These are phyloP conservation scores for Lutjanus campechanus DNA, from an alignment of 2,797 vertebrate genomes.

Conservation along the genomic window DNA sequence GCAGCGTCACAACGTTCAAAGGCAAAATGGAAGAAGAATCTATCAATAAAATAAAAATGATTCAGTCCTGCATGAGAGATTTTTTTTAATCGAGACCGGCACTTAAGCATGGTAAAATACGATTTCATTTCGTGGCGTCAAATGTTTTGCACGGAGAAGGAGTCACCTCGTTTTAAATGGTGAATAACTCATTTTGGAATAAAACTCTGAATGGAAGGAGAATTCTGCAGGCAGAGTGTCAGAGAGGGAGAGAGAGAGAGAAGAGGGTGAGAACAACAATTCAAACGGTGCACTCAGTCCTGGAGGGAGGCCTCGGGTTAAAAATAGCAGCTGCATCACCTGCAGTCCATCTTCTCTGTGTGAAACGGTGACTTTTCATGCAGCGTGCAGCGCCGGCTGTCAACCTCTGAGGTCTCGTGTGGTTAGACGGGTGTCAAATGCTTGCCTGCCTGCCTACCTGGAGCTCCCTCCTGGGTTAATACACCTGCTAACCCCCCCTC, in stretches of 20 bases:
- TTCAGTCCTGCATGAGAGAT: background rate
- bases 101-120: background rate
- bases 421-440: constrained; percentile 77
- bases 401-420: constrained; percentile 57
- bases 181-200: constrained; percentile 22
- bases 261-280: constrained; percentile 9
- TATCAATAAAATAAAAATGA: constrained; percentile 17
- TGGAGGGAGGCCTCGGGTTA: constrained; percentile 56
- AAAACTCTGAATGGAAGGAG: background rate
- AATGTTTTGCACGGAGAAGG: background rate
- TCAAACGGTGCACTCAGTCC: constrained; percentile 38
- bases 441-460: constrained; percentile 54
- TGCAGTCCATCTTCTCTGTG: constrained; percentile 70
- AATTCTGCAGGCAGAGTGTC: background rate
- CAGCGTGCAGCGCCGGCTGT: constrained; percentile 67
- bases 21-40: constrained; percentile 13
- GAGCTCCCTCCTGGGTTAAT: constrained; percentile 49
- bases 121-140: constrained; percentile 7
- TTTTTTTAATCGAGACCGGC: constrained; percentile 6
- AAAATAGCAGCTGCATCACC: constrained; percentile 74
- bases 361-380: constrained; percentile 66
- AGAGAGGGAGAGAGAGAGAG: background rate
- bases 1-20: constrained; percentile 35
- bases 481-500: constrained; percentile 49
- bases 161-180: background rate